These are phyloP conservation scores for Smithornis capensis DNA, from an alignment of 2,113 vertebrate species.

Conservation along the genomic window DNA sequence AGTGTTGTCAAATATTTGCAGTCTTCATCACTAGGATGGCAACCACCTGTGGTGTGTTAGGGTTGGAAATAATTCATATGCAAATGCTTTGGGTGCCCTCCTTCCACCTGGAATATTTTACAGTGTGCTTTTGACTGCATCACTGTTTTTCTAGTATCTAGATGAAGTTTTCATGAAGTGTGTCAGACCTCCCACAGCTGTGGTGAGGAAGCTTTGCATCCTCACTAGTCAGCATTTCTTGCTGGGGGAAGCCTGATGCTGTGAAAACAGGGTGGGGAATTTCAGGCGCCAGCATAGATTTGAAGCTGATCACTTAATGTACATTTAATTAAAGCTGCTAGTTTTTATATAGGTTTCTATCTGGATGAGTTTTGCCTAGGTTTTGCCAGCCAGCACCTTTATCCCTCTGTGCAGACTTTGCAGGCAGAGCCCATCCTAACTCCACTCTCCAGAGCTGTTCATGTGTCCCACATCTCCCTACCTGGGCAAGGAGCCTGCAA, in stretches of 20 bases:
- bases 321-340: background rate
- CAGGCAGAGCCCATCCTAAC: background rate
- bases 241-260: background rate
- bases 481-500: background rate
- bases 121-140: background rate
- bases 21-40: background rate
- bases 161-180: background rate
- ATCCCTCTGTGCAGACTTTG: background rate
- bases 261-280: background rate
- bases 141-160: background rate
- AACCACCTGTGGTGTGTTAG: background rate
- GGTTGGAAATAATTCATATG: background rate
- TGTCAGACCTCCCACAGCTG: background rate
- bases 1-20: background rate
- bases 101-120: background rate
- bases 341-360: background rate
- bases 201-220: background rate
- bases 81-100: background rate
- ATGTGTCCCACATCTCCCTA: background rate
- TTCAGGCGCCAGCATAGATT: background rate
- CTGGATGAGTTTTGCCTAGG: background rate
- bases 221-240: background rate
- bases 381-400: background rate
- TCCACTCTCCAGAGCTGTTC: accelerated
- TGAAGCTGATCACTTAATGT: background rate